Base-by-base conservation (phyloP, 2,888 invertebrate species). In the Rhyacophila evoluta region DNA sequence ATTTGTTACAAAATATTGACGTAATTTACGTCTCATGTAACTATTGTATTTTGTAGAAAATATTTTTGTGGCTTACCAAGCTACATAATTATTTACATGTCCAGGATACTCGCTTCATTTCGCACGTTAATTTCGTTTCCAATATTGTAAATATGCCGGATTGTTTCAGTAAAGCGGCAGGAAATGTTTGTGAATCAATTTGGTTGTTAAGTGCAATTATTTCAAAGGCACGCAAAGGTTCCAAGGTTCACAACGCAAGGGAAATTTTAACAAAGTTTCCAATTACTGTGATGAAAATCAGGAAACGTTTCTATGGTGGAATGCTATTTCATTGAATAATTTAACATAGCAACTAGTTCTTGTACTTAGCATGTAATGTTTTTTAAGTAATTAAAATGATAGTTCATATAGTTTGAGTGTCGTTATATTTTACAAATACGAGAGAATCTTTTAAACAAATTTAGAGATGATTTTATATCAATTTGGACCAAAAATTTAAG, bases 211-310 rank as follows among this genome's bases (percentile, higher is more conserved):
- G 25, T 55, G 55, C 55, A 55, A 55, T 19, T 55, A 55, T 19
- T 19, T 55, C 19, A 19, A 8, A 55, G 55, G 55, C 55, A 55
- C 55, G 55, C 55, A 55, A 55, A 55, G 55, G 55, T 55, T 55
- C 19, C 55, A 55, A 55, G 55, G 55, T 55, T 55, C 55, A 55
- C 12, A 10, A 19, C 55, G 55, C 55, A 19, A 19, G 1, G 25
- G 25, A 55, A 25, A 55, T 25, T 25, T 55, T 25, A 25, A 10
- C 10, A 1, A 55, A 8, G 55, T 55, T 55, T 55, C 55, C 55
- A 55, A 55, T 25, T 0, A 19, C 25, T 6, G 55, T 25, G 25
- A 55, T 55, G 55, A 55, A 25, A 55, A 55, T 55, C 55, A 55
- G 25, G 55, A 55, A 55, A 10, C 19, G 8, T 1, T 55, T 25